A percentile compares a stretch with the other conserved stretches of the same genome.
These are phyloP conservation scores for Larimichthys polyactis DNA, from an alignment of 2,113 vertebrate species.

Conservation along the genomic window DNA sequence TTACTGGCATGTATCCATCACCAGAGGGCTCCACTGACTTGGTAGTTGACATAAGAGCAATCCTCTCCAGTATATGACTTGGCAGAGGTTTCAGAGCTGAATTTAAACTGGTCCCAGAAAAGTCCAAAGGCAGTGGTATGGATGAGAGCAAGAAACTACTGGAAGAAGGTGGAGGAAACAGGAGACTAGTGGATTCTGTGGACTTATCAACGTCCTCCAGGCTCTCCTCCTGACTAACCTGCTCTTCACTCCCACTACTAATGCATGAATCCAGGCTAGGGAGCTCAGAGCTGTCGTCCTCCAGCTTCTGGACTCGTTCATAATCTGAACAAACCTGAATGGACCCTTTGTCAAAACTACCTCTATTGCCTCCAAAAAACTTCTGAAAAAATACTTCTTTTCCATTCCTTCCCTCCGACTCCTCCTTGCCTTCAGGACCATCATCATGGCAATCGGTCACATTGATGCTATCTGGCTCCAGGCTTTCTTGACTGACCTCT, in stretches of 20 bases:
- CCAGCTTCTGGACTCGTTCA: conserved; percentile 46
- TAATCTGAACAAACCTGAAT: conserved; percentile 63
- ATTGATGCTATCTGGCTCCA: conserved; percentile 48
- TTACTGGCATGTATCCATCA: conserved; percentile 71
- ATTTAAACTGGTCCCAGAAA: background rate
- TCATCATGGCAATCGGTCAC: background rate
- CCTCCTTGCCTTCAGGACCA: background rate
- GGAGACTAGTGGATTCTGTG: conserved; percentile 8
- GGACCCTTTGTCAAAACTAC: conserved; percentile 6
- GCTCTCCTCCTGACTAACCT: conserved; percentile 48
- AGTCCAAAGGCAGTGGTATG: background rate
- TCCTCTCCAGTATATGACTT: background rate
- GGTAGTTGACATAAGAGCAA: background rate
- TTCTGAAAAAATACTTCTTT: conserved; percentile 6
- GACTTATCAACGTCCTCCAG: conserved; percentile 18
- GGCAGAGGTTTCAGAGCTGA: background rate
- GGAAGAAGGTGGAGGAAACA: conserved; percentile 4
- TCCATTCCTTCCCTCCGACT: background rate
- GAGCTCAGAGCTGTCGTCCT: conserved; percentile 29
- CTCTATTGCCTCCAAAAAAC: conserved; percentile 12
- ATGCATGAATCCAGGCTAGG: conserved; percentile 69
- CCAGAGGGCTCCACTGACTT: conserved; percentile 49
- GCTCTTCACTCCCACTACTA: conserved; percentile 20
- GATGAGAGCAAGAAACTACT: background rate
- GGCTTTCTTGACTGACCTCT: conserved; percentile 70